These are phyloP conservation scores for Palythoa grandiflora DNA, from an alignment of 92 coral and sea anemone genomes.

Conservation along the genomic window DNA sequence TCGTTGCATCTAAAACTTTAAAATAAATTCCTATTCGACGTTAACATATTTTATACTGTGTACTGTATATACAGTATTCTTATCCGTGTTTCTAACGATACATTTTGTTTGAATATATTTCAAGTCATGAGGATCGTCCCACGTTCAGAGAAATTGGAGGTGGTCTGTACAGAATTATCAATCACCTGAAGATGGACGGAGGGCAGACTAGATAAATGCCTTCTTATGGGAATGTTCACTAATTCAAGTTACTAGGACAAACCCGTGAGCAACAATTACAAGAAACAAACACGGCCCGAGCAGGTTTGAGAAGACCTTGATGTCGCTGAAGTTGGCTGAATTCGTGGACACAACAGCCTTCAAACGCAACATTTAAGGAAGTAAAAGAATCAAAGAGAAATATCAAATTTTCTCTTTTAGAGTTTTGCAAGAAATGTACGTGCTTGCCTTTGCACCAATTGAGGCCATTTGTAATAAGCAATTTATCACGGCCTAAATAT, in stretches of 20 bases:
- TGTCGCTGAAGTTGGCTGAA: not conserved
- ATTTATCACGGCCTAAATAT: too few relatives aligned
- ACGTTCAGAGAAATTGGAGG: conserved; percentile 5
- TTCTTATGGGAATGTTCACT: not conserved
- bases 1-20: too few relatives aligned
- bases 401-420: too few relatives aligned
- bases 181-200: not conserved
- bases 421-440: too few relatives aligned
- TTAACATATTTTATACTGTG: too few relatives aligned
- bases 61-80: too few relatives aligned
- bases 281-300: not conserved
- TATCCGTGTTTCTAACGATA: not conserved
- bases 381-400: too few relatives aligned
- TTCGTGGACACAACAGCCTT: not conserved
- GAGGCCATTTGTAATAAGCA: too few relatives aligned
- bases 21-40: too few relatives aligned
- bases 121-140: not conserved
- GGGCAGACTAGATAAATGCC: not conserved
- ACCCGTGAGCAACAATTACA: too few relatives aligned
- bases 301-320: not conserved
- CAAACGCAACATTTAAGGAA: not conserved
- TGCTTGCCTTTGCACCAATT: too few relatives aligned
- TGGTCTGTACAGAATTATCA: not conserved
- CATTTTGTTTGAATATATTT: not conserved
- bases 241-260: not conserved